Conservation (phyloP, 2,113 vertebrate genomes). For the Jacana jacana region DNA sequence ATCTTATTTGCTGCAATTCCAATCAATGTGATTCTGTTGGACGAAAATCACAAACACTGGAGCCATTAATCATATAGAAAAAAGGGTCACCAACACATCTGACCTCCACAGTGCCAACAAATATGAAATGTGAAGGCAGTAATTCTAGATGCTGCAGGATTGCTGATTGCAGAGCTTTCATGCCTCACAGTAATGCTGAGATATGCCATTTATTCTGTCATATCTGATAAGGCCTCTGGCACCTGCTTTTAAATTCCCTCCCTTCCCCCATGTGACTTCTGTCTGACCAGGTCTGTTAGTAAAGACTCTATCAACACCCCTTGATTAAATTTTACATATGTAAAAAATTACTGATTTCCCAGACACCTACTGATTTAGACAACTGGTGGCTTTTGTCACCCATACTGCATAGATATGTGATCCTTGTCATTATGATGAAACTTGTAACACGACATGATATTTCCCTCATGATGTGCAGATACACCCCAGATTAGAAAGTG, state of each 20-base stretch:
- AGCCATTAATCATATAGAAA: not conserved
- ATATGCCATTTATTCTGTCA: not conserved
- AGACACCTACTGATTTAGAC: not conserved
- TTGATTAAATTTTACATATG: not conserved
- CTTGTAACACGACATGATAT: not conserved
- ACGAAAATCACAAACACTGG: not conserved
- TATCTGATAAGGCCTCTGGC: not conserved
- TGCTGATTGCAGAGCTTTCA: not conserved
- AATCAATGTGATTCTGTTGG: slow-evolving; percentile 14
- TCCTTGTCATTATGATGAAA: not conserved
- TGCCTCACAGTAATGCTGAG: not conserved
- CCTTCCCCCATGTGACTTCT: not conserved
- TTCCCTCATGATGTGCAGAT: not conserved
- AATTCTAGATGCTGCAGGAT: not conserved
- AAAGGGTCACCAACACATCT: not conserved
- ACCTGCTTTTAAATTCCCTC: not conserved
- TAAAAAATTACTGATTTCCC: not conserved
- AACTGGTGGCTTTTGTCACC: not conserved
- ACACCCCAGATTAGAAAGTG: not conserved
- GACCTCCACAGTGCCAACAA: not conserved
- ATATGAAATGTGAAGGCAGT: not conserved
- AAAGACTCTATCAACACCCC: not conserved
- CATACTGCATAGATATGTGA: not conserved
- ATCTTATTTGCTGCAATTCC: not conserved
- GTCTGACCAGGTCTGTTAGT: not conserved